A percentile compares a stretch with the other conserved stretches of the same genome.
Conservation (phyloP, 2,888 invertebrate species). For the Idaea straminata region DNA sequence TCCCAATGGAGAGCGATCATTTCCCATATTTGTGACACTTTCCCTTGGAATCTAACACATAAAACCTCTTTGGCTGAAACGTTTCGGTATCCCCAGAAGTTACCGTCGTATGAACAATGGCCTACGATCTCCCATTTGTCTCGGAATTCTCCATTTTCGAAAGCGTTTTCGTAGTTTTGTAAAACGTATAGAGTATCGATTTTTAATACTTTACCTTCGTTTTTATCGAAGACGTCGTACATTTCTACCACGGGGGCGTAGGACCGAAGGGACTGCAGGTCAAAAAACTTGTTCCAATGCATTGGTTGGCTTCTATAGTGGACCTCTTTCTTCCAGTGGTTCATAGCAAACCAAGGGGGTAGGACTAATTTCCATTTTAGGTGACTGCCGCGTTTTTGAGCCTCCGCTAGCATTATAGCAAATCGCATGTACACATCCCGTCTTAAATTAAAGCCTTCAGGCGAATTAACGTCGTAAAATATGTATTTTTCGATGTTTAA, state of each 20-base stretch:
- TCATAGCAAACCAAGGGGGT: slow-evolving; percentile 94
- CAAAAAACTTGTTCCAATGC: slow-evolving; percentile 93
- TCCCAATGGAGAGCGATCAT: slow-evolving; percentile 73
- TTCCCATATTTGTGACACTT: slow-evolving; percentile 81
- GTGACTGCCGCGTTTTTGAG: slow-evolving; percentile 75
- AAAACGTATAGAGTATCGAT: slow-evolving; percentile 90
- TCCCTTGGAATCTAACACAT: slow-evolving; percentile 93
- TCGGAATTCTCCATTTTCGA: slow-evolving; percentile 88
- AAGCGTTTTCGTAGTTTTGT: slow-evolving; percentile 92
- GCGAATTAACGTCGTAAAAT: slow-evolving; percentile 95
- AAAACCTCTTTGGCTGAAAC: slow-evolving; percentile 82
- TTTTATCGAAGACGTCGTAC: slow-evolving; percentile 83
- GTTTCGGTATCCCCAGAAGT: slow-evolving; percentile 87
- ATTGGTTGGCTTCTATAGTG: slow-evolving; percentile 77
- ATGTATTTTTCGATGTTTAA: slow-evolving; percentile 81
- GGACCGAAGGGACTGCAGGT: slow-evolving; percentile 86
- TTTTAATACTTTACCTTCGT: slow-evolving; percentile 46
- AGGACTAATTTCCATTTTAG: slow-evolving; percentile 85
- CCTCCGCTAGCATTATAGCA: slow-evolving; percentile 88
- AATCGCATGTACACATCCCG: slow-evolving; percentile 97
- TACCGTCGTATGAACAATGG: slow-evolving; percentile 52
- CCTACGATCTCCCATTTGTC: slow-evolving; percentile 87
- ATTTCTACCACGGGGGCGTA: slow-evolving; percentile 94
- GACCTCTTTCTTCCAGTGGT: slow-evolving; percentile 90
- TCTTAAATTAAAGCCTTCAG: slow-evolving; percentile 98